Evolutionary conservation across 2,888 invertebrate genomes (phyloP).

Genomic region (Harpalus rubripes): DNA sequence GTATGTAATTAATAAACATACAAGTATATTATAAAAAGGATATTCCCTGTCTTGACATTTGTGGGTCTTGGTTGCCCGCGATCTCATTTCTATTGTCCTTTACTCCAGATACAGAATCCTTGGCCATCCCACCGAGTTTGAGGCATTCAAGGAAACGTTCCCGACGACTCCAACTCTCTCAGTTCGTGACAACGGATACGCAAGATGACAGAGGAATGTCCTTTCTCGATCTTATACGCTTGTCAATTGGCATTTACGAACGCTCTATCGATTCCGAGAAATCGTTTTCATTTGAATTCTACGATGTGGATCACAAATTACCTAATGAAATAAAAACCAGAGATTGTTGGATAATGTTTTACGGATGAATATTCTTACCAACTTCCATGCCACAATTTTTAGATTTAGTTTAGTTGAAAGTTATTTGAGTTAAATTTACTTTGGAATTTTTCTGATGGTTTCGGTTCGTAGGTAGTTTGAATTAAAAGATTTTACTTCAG

Average conservation of each 20-base stretch:
- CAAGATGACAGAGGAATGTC: conserved; percentile 36
- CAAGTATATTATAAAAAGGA: neutral
- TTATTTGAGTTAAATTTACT: conserved; percentile 38
- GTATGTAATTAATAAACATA: no score
- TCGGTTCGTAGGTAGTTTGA: conserved; percentile 6
- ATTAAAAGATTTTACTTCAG: conserved; percentile 12
- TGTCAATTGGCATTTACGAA: conserved; percentile 44
- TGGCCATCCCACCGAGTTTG: neutral
- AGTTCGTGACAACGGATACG: conserved; percentile 32
- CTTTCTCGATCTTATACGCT: conserved; percentile 45
- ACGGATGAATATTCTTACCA: conserved; percentile 29
- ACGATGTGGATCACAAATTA: conserved; percentile 35
- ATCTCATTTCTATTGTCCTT: neutral
- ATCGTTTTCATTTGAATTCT: conserved; percentile 52
- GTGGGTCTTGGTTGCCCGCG: neutral
- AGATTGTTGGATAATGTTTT: conserved; percentile 45
- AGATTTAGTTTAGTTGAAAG: conserved; percentile 27
- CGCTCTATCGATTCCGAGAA: conserved; percentile 22
- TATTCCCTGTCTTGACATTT: no score
- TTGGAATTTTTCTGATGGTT: conserved; percentile 22
- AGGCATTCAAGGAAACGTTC: neutral
- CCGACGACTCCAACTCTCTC: neutral
- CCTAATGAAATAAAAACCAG: conserved; percentile 35
- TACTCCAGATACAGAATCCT: neutral
- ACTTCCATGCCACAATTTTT: conserved; percentile 5